These are phyloP conservation scores for Cetonia aurata DNA, from an alignment of 2,888 invertebrate species.

Conservation along the genomic window DNA sequence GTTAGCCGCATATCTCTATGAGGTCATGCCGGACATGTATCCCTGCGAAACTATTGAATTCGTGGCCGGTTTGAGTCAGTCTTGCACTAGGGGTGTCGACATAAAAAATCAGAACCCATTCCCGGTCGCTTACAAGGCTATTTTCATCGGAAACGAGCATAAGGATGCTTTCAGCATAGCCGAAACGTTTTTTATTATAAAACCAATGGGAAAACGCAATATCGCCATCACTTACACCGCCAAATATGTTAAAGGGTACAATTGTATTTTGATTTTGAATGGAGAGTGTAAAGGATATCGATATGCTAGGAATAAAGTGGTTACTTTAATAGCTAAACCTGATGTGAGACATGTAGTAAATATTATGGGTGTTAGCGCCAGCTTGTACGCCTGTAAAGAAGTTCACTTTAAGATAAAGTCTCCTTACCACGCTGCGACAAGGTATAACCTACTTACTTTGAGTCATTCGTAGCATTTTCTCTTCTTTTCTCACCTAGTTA, in stretches of 20 bases:
- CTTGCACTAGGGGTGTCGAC: background rate
- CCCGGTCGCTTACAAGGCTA: conserved; percentile 5
- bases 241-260: conserved; percentile 6
- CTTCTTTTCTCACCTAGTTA: too few relatives aligned
- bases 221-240: conserved; percentile 26
- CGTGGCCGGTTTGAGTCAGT: conserved; percentile 5
- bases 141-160: conserved; percentile 18
- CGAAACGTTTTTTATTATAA: background rate
- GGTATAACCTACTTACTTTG: background rate
- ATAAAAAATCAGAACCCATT: conserved; percentile 30
- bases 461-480: too few relatives aligned
- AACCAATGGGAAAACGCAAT: background rate
- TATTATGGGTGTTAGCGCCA: background rate
- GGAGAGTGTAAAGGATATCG: conserved; percentile 37
- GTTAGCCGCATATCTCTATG: conserved; percentile 22
- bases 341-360: background rate
- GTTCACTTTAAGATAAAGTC: conserved; percentile 24
- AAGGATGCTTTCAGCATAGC: background rate
- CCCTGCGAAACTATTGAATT: conserved; percentile 34
- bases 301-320: conserved; percentile 25
- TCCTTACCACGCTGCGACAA: conserved; percentile 16
- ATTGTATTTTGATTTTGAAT: conserved; percentile 6
- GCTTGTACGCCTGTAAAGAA: conserved; percentile 6
- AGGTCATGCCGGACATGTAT: conserved; percentile 28
- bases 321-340: conserved; percentile 20